Base-by-base conservation (phyloP, 1,140 invertebrate genomes). In the Magallana ariakensis region DNA sequence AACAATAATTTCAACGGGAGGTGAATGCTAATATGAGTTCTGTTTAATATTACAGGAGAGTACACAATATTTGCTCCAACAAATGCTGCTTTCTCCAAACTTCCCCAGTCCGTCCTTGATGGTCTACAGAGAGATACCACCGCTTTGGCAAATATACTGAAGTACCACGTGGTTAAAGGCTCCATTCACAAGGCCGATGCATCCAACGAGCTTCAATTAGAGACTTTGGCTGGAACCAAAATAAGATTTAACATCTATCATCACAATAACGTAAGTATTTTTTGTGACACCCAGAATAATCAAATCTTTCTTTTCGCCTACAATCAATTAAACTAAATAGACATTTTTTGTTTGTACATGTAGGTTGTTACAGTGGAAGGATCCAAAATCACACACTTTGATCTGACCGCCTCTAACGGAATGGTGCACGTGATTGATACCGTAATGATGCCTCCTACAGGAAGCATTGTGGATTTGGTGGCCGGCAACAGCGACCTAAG, bases 21-120 rank as follows among this genome's bases (percentile, higher is more conserved):
- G 33, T 46, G 33, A 46, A 4, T 5, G 5, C 33, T 46, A 2
- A 46, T 46, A 4, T 5, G 2, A 46, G 5, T 46, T 46, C 33
- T 46, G 33, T 46, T 46, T 46, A 2, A 2, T 46, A 46, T 4
- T 5, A 46, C 15, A 87, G 81, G 82, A 83, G 26, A 85, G 87
- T 95, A 94, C 93, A 98, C 97, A 0, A 95, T 98, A 19, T 98
- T 98, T 92, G 97, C 97, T 9, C 97, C 97, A 75, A 97, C 97
- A 62, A 97, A 98, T 93, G 95, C 96, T 75, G 97, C 97, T 85
- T 98, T 98, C 93, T 95, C 94, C 95, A 60, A 95, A 95, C 19
- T 93, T 96, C 80, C 96, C 96, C 89, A 95, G 95, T 0, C 95
- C 96, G 84, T 97, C 88, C 91, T 96, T 13, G 94, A 96, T 22